Base-by-base conservation (phyloP, 1,140 invertebrate species). In the Brachionus koreanus region DNA sequence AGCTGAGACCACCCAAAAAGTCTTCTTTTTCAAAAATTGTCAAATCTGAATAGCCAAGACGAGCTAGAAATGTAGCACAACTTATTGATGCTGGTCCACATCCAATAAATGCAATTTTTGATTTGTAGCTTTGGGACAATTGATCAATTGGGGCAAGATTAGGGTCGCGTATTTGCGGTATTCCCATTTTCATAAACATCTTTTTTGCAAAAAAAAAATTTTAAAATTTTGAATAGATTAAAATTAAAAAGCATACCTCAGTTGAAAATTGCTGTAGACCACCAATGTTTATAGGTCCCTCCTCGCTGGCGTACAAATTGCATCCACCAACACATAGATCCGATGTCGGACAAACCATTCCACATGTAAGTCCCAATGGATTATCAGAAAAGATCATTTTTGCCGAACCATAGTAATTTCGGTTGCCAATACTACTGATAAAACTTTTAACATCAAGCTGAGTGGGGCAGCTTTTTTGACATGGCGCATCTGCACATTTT, bases 311-410 rank as follows among this genome's bases (percentile, higher is more conserved):
- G 85, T 94, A 92, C 1, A 99, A 89, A 89, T 99, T 99, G 87
- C 97, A 99, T 0, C 95, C 95, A 0, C 97, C 97, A 3, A 98
- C 96, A 87, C 97, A 99, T 0, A 99, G 91, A 87, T 99, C 97
- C 87, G 95, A 97, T 0, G 96, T 98, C 4, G 97, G 97, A 86
- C 97, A 99, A 7, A 99, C 96, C 97, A 99, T 99, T 19, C 97
- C 97, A 87, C 97, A 99, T 0, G 96, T 97, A 0, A 99, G 89
- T 0, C 90, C 97, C 29, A 98, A 88, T 0, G 97, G 97, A 89
- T 99, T 99, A 87, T 99, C 97, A 0, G 95, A 98, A 29, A 99
- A 91, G 77, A 99, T 99, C 0, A 93, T 92, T 87, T 96, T 96
- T 0, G 97, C 97, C 6, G 97, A 95, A 33, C 97, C 97, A 90